phyloP scores from a whole-genome alignment of 2,113 vertebrate species.

The Carollia perspicillata region DNA sequence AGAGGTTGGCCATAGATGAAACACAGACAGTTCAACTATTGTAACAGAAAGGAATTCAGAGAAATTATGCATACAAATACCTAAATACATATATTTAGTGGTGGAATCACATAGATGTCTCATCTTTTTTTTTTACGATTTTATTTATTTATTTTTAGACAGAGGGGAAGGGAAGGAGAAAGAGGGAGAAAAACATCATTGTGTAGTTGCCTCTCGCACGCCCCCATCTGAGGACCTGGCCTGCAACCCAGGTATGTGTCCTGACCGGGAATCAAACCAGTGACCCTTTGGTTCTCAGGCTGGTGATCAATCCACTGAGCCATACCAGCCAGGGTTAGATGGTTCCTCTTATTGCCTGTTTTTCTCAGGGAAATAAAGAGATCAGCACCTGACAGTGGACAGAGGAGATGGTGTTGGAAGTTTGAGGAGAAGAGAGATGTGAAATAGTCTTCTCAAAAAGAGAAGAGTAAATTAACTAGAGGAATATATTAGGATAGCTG shows the following conservation, averaged over 20 bases:
- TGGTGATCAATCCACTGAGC: no score
- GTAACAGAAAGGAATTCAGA: neutral
- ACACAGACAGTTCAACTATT: neutral
- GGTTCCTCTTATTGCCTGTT: constrained; percentile 13
- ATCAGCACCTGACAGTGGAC: neutral
- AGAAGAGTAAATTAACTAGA: neutral
- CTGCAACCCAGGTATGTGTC: no score
- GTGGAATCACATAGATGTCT: neutral
- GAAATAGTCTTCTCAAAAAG: neutral
- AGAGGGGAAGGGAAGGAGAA: no score
- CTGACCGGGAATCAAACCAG: no score
- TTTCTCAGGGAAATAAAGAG: constrained; percentile 25
- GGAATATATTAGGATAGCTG: neutral
- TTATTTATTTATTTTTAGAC: no score
- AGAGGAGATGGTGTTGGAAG: neutral
- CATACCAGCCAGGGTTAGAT: neutral
- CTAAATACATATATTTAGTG: neutral
- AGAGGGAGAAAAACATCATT: no score
- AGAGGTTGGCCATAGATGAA: neutral
- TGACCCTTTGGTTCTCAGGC: no score
- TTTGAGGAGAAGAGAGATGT: constrained; percentile 27
- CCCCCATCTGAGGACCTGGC: no score
- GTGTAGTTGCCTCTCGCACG: no score
- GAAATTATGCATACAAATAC: neutral
- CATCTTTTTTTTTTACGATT: neutral